A percentile compares a stretch with the other conserved stretches of the same genome.
Evolutionary conservation across 2,113 vertebrate species (phyloP).

Genomic region (Tychaedon coryphoeus): DNA sequence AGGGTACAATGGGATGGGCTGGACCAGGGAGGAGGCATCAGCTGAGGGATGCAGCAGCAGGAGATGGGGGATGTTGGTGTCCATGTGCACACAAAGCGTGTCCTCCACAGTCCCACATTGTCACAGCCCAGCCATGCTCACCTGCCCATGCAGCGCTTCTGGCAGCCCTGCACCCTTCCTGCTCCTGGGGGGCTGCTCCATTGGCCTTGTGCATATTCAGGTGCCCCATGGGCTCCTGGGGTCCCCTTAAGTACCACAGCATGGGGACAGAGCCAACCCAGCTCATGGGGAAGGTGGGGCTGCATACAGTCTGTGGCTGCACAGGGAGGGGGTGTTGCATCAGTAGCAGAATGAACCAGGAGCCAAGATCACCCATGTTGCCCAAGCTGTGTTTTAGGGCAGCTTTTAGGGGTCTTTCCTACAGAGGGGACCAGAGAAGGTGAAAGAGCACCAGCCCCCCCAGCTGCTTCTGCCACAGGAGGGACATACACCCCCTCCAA

Average conservation of each 20-base stretch:
- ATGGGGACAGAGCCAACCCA: neutral
- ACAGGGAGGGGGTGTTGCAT: rapidly evolving
- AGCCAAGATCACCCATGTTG: rapidly evolving
- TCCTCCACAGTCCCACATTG: rapidly evolving
- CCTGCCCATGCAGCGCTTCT: rapidly evolving
- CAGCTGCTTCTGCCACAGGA: neutral
- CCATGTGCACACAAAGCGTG: rapidly evolving
- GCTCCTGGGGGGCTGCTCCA: neutral
- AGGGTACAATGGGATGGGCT: neutral
- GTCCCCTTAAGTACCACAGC: neutral
- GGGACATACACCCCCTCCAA: neutral
- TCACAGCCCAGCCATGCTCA: neutral
- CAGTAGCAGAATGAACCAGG: rapidly evolving
- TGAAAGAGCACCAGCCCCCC: neutral
- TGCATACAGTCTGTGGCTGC: rapidly evolving
- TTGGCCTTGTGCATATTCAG: too few species aligned
- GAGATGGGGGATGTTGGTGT: neutral
- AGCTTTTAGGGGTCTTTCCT: rapidly evolving
- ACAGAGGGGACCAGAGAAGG: rapidly evolving
- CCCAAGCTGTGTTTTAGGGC: neutral
- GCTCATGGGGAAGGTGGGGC: neutral
- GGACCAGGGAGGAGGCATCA: neutral
- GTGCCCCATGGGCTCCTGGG: neutral
- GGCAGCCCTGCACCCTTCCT: neutral
- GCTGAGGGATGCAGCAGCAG: neutral